A percentile compares a stretch with the other conserved stretches of the same genome.
phyloP scores from a whole-genome alignment of 2,113 vertebrate species.

The Boleophthalmus pectinirostris region DNA sequence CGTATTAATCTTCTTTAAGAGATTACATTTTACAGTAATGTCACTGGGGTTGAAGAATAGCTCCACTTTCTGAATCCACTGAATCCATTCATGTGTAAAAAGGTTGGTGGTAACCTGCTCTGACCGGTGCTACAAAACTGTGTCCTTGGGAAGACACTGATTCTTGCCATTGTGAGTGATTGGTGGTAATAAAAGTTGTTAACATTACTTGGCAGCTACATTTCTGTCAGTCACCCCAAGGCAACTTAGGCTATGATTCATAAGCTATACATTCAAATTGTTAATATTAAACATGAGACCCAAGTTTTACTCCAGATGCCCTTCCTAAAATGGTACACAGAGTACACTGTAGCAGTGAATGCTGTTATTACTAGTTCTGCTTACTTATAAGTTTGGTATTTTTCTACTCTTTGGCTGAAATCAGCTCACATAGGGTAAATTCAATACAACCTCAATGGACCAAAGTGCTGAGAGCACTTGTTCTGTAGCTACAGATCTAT shows the following conservation, averaged over 20 bases:
- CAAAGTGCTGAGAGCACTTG: slow-evolving; percentile 6
- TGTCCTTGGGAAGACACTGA: neutral
- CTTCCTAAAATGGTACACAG: neutral
- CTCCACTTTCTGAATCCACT: no score
- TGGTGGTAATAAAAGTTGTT: no score
- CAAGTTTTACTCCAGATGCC: neutral
- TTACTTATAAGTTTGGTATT: neutral
- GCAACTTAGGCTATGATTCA: neutral
- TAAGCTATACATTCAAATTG: no score
- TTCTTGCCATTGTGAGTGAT: neutral
- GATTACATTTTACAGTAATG: no score
- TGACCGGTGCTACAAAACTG: neutral
- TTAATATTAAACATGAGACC: no score
- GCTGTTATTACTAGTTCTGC: neutral
- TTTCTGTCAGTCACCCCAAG: neutral
- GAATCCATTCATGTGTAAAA: no score
- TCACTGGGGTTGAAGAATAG: no score
- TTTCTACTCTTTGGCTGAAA: neutral
- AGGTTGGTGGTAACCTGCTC: no score
- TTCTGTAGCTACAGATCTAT: neutral
- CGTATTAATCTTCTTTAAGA: no score
- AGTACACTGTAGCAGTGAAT: no score
- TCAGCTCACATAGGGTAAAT: neutral
- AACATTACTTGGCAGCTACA: neutral
- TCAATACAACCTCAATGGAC: neutral